A percentile compares a stretch with the other conserved stretches of the same genome.
Conservation (phyloP, 2,797 vertebrate species). For the Rhynchonycteris naso region DNA sequence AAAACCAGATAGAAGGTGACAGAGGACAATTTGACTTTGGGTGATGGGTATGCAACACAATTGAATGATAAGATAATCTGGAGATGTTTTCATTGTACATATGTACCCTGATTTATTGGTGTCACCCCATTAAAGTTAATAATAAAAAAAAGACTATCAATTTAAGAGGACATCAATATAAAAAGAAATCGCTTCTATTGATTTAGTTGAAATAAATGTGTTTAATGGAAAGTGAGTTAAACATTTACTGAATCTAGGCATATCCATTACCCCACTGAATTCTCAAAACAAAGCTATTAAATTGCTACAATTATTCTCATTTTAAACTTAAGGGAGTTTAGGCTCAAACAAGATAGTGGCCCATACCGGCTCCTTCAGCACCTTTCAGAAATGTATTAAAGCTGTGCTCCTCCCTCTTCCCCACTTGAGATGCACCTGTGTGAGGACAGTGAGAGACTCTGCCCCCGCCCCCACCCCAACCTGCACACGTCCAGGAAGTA, state of each 20-base stretch:
- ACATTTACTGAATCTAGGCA: background rate
- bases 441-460: background rate
- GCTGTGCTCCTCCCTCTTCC: background rate
- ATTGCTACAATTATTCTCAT: background rate
- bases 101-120: too few relatives aligned
- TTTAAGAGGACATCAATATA: constrained; percentile 45
- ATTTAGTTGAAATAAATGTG: constrained; percentile 53
- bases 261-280: background rate
- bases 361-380: background rate
- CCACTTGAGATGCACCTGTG: background rate
- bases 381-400: background rate
- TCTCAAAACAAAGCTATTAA: constrained; percentile 34
- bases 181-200: constrained; percentile 48
- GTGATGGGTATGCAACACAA: too few relatives aligned
- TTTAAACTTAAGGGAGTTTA: constrained; percentile 39
- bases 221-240: constrained; percentile 57
- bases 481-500: background rate
- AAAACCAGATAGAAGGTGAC: too few relatives aligned
- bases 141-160: background rate
- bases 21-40: too few relatives aligned
- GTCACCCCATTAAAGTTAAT: too few relatives aligned
- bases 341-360: background rate
- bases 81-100: too few relatives aligned
- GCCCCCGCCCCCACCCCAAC: accelerated
- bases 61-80: too few relatives aligned